These are phyloP conservation scores for Lutraria rhynchaena DNA, from an alignment of 1,140 invertebrate species.

Conservation along the genomic window DNA sequence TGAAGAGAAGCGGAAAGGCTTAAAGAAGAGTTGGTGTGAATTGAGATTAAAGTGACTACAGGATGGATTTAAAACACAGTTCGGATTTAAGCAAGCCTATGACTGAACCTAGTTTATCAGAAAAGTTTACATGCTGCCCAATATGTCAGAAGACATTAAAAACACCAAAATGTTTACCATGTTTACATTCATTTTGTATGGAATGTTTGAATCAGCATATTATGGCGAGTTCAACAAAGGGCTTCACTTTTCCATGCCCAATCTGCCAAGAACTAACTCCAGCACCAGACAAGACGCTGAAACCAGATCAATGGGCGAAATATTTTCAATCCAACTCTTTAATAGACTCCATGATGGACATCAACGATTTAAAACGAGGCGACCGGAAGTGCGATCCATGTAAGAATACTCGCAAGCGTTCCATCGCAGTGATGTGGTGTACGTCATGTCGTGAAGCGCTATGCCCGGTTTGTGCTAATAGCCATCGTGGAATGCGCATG, in stretches of 20 bases:
- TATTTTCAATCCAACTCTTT: constrained; percentile 34
- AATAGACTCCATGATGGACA: constrained; percentile 29
- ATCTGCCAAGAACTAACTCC: constrained; percentile 17
- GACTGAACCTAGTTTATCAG: constrained; percentile 8
- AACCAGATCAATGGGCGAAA: constrained; percentile 49
- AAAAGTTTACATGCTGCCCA: constrained; percentile 44
- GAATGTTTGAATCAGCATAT: constrained; percentile 28
- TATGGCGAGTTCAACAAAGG: not conserved
- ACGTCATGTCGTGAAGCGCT: constrained; percentile 50
- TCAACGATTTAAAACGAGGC: constrained; percentile 20
- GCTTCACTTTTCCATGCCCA: constrained; percentile 25
- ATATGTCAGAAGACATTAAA: constrained; percentile 35
- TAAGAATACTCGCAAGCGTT: constrained; percentile 10
- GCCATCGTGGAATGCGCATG: constrained; percentile 48
- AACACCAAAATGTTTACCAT: constrained; percentile 44
- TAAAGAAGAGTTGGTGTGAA: no score
- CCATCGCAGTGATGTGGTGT: constrained; percentile 44
- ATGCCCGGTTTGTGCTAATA: constrained; percentile 31
- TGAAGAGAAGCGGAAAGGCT: no score
- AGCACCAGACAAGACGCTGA: constrained; percentile 6
- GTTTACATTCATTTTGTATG: constrained; percentile 44
- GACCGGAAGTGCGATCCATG: constrained; percentile 55
- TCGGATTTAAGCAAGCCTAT: not conserved
- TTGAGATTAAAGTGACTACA: no score
- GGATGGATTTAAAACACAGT: no score